Evolutionary conservation across 2,113 vertebrate species (phyloP).

Genomic region (Pedionomus torquatus): DNA sequence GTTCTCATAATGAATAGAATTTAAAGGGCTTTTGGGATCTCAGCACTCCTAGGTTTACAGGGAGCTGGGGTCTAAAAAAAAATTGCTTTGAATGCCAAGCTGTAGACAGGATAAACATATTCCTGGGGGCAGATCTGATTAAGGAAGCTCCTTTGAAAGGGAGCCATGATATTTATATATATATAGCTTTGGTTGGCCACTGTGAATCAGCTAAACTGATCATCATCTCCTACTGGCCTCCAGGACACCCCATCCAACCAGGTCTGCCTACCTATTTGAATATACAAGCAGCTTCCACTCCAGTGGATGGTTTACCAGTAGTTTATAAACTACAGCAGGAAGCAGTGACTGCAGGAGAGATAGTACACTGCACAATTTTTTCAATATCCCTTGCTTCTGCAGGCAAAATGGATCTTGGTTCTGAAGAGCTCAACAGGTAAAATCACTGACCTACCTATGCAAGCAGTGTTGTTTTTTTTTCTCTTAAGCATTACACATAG

Average conservation of each 20-base stretch:
- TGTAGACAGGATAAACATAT: not conserved
- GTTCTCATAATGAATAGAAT: not conserved
- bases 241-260: not conserved
- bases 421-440: not conserved
- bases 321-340: not conserved
- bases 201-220: not conserved
- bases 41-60: not conserved
- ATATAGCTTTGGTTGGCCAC: not conserved
- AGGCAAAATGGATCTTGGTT: not conserved
- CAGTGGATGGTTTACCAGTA: not conserved
- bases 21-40: not conserved
- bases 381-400: not conserved
- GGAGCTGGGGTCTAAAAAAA: not conserved
- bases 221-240: not conserved
- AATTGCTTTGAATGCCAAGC: not conserved
- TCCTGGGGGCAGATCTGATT: not conserved
- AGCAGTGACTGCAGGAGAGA: not conserved
- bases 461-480: not conserved
- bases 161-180: not conserved
- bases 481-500: not conserved
- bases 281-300: not conserved
- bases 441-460: accelerated
- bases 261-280: not conserved
- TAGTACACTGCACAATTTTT: not conserved
- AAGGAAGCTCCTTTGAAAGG: not conserved